phyloP scores from a whole-genome alignment of 2,113 vertebrate genomes.

The Datnioides undecimradiatus region DNA sequence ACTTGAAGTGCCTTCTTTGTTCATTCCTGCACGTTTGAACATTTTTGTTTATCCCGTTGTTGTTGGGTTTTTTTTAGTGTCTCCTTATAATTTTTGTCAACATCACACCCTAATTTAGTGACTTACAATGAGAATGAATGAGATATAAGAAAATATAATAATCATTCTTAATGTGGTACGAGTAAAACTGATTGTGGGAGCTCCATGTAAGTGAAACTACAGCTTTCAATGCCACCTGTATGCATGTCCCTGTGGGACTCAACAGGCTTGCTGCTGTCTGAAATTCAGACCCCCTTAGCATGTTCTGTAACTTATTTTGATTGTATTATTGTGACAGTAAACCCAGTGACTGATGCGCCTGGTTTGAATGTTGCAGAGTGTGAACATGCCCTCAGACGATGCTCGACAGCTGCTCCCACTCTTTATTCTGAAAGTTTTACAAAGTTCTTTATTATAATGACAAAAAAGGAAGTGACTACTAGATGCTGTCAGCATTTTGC shows the following conservation, averaged over 20 bases:
- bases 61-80: constrained; percentile 31
- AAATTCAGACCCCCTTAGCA: constrained; percentile 81
- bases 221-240: constrained; percentile 51
- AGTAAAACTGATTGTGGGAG: constrained; percentile 25
- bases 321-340: constrained; percentile 48
- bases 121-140: constrained; percentile 41
- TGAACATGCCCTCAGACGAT: constrained; percentile 15
- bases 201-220: constrained; percentile 24
- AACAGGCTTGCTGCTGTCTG: constrained; percentile 75
- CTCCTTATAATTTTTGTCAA: constrained; percentile 14
- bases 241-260: constrained; percentile 77
- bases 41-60: constrained; percentile 8
- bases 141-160: constrained; percentile 10
- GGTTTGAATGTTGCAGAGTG: constrained; percentile 39
- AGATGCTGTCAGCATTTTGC: constrained; percentile 18
- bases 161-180: constrained; percentile 16
- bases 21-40: constrained; percentile 61
- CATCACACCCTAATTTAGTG: constrained; percentile 2
- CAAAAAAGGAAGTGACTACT: constrained; percentile 14
- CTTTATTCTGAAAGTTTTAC: constrained; percentile 42
- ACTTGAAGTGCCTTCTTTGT: constrained; percentile 79
- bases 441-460: constrained; percentile 23
- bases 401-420: neutral
- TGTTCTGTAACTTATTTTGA: constrained; percentile 73
- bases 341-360: constrained; percentile 10